Evolutionary conservation across 1,140 invertebrate genomes (phyloP).

Genomic region (Drosophila bocki): DNA sequence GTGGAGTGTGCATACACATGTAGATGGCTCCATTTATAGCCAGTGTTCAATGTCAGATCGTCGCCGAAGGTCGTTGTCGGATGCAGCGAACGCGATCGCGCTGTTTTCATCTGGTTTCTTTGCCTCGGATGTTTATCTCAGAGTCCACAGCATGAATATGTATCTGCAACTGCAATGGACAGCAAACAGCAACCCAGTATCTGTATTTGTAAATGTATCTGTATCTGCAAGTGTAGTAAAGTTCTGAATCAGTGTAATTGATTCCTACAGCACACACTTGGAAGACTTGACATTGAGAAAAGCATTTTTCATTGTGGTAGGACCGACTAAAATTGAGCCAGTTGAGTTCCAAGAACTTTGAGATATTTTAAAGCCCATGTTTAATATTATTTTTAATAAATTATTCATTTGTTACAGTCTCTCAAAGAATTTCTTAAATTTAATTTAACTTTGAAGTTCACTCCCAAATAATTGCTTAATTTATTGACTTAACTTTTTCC

Average conservation of each 20-base stretch:
- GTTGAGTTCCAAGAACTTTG: not conserved
- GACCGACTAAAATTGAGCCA: constrained; percentile 36
- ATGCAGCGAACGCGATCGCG: constrained; percentile 30
- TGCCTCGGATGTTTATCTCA: constrained; percentile 63
- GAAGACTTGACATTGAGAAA: constrained; percentile 66
- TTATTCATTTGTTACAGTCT: too few relatives aligned
- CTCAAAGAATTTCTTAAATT: too few relatives aligned
- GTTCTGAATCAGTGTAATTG: constrained; percentile 60
- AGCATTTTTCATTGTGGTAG: constrained; percentile 62
- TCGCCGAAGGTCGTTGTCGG: constrained; percentile 61
- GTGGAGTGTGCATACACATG: constrained; percentile 19
- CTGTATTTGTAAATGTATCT: too few relatives aligned
- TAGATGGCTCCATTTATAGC: constrained; percentile 40
- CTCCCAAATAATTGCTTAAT: constrained; percentile 36
- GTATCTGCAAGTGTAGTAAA: constrained; percentile 17
- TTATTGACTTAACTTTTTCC: constrained; percentile 35
- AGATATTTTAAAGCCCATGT: too few relatives aligned
- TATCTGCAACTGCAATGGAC: constrained; percentile 15
- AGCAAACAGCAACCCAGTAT: not conserved
- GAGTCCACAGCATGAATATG: constrained; percentile 25
- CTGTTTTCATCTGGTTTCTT: constrained; percentile 50
- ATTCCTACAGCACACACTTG: constrained; percentile 59
- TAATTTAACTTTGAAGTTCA: too few relatives aligned
- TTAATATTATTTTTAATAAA: too few relatives aligned
- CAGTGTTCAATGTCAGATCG: constrained; percentile 76